Evolutionary conservation across 2,797 vertebrate genomes (phyloP).

Genomic region (Microctenopoma stevenorrisi): DNA sequence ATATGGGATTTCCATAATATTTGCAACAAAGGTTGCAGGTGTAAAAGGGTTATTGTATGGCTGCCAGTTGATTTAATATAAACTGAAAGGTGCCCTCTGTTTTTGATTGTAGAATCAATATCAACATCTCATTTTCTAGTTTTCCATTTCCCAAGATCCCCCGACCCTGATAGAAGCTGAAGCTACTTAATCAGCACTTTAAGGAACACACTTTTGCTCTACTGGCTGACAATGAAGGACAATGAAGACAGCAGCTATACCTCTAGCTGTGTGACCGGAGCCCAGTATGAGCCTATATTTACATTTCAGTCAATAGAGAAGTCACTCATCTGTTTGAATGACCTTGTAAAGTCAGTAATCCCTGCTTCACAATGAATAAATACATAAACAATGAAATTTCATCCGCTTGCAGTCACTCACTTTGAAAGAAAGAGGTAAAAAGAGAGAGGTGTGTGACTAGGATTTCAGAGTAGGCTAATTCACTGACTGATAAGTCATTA

Average conservation of each 20-base stretch:
- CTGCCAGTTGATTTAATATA: constrained; percentile 44
- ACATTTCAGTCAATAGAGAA: constrained; percentile 77
- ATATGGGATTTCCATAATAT: constrained; percentile 22
- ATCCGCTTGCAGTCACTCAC: constrained; percentile 49
- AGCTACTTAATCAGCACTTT: constrained; percentile 78
- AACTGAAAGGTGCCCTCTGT: constrained; percentile 69
- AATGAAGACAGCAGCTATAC: constrained; percentile 59
- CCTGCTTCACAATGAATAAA: constrained; percentile 79
- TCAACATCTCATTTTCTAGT: constrained; percentile 68
- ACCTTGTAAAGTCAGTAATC: constrained; percentile 81
- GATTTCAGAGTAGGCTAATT: constrained; percentile 54
- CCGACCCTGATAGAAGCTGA: constrained; percentile 44
- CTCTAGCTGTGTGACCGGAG: constrained; percentile 59
- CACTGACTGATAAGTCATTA: constrained; percentile 58
- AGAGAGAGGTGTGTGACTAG: constrained; percentile 26
- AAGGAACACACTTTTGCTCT: constrained; percentile 67
- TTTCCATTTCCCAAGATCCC: constrained; percentile 67
- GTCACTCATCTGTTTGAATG: constrained; percentile 79
- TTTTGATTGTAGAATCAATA: constrained; percentile 71
- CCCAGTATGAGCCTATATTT: constrained; percentile 68
- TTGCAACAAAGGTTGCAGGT: constrained; percentile 37
- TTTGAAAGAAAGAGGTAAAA: constrained; percentile 32
- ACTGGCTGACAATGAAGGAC: constrained; percentile 75
- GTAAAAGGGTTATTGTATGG: constrained; percentile 33
- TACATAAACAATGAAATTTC: constrained; percentile 78